Percentiles rank a stretch among this genome's conserved stretches.
phyloP scores from a whole-genome alignment of 1,140 invertebrate genomes.

The Drosophila watanabei region DNA sequence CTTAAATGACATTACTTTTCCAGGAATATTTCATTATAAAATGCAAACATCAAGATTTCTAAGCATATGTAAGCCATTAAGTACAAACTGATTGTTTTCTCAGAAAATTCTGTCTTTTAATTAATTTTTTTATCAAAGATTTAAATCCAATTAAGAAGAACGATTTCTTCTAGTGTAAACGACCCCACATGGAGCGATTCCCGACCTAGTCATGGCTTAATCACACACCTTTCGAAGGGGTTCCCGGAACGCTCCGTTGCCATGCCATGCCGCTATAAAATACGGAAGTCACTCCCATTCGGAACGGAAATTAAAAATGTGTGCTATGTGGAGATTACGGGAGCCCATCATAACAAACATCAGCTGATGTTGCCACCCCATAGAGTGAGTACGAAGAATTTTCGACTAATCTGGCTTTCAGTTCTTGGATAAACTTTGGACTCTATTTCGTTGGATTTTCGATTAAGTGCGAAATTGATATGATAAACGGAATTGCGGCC shows the following conservation, averaged over 20 bases:
- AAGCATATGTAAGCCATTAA: background rate
- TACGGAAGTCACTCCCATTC: constrained; percentile 14
- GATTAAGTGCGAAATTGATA: constrained; percentile 16
- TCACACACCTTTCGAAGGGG: background rate
- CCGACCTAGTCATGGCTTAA: constrained; percentile 9
- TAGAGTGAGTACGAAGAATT: background rate
- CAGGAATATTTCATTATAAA: too few relatives aligned
- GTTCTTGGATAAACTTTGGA: constrained; percentile 41
- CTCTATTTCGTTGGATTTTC: background rate
- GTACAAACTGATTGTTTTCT: background rate
- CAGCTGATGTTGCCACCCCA: constrained; percentile 39
- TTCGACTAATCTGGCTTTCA: constrained; percentile 10
- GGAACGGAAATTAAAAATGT: constrained; percentile 45
- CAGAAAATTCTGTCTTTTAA: background rate
- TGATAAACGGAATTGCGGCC: constrained; percentile 11
- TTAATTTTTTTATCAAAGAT: background rate
- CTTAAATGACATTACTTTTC: too few relatives aligned
- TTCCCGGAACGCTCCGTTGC: constrained; percentile 12
- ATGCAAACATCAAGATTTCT: background rate
- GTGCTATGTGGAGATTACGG: constrained; percentile 16
- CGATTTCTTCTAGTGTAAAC: background rate
- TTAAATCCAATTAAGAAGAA: background rate
- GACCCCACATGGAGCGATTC: background rate
- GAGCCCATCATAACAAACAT: constrained; percentile 5
- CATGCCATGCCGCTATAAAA: constrained; percentile 11